Base-by-base conservation (phyloP, 1,140 invertebrate species). In the Antheraea pernyi region DNA sequence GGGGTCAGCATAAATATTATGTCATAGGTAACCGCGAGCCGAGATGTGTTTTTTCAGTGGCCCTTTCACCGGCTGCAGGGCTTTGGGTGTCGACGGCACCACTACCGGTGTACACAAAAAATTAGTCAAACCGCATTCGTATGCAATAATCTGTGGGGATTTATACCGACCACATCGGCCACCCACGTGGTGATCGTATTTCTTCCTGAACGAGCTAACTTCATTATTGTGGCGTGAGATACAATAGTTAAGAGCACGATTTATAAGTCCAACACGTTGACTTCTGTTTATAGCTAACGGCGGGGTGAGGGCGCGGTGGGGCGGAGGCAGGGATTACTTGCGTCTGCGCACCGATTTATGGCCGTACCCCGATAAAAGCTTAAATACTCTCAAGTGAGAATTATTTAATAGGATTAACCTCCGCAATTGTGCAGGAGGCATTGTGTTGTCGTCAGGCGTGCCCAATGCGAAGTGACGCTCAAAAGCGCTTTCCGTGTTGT, bases 191-290 rank as follows among this genome's bases (percentile, higher is more conserved):
- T 80, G 67, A 78, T 79, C 80, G 86, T 92, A 92, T 84, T 89
- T 91, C 89, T 89, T 85, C 87, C 81, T 81, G 83, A 89, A 91
- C 85, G 88, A 92, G 88, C 90, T 86, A 91, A 92, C 88, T 92
- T 92, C 90, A 92, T 92, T 92, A 92, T 92, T 92, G 90, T 92
- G 88, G 86, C 84, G 80, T 86, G 86, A 89, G 88, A 90, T 92
- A 92, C 90, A 92, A 91, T 92, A 90, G 88, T 91, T 91, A 92
- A 91, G 89, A 89, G 81, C 86, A 88, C 88, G 88, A 92, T 92
- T 92, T 92, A 92, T 92, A 89, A 88, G 87, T 84, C 86, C 83
- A 83, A 91, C 87, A 91, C 88, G 90, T 90, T 90, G 90, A 91
- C 90, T 91, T 91, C 90, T 92, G 90, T 91, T 91, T 91, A 91